A percentile compares a stretch with the other conserved stretches of the same genome.
These are phyloP conservation scores for Artemia sinica DNA, from an alignment of 2,888 invertebrate species.

Conservation along the genomic window DNA sequence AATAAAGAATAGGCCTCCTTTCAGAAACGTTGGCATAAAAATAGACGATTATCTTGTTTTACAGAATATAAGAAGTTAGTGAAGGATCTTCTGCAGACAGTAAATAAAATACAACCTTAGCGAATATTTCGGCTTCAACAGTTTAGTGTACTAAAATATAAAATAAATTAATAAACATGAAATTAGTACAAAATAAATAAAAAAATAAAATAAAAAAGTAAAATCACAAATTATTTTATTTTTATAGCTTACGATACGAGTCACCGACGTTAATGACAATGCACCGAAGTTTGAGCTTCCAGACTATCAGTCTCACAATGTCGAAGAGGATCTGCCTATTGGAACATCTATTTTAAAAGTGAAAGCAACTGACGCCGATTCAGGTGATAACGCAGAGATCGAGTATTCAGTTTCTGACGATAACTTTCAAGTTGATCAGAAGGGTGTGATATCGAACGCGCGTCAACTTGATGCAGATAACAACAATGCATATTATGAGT, in stretches of 20 bases:
- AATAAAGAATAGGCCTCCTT: too few species aligned
- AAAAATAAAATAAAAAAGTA: too few species aligned
- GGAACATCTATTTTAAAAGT: constrained; percentile 85
- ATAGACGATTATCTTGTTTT: too few species aligned
- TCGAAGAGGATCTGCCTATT: constrained; percentile 80
- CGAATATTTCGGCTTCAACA: too few species aligned
- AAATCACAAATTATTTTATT: constrained; percentile 10
- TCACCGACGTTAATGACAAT: constrained; percentile 93
- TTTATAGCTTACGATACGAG: constrained; percentile 68
- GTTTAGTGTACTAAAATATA: too few species aligned
- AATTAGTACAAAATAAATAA: too few species aligned
- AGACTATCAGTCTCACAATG: constrained; percentile 89
- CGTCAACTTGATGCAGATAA: constrained; percentile 88
- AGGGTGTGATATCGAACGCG: constrained; percentile 79
- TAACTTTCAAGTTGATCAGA: constrained; percentile 82
- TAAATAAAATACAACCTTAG: too few species aligned
- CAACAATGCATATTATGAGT: constrained; percentile 89
- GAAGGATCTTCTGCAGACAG: too few species aligned
- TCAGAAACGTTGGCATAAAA: too few species aligned
- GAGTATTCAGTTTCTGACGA: constrained; percentile 79
- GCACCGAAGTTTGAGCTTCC: constrained; percentile 89
- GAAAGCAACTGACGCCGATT: constrained; percentile 86
- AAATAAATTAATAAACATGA: too few species aligned
- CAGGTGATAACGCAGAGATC: constrained; percentile 84
- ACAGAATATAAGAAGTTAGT: too few species aligned